Evolutionary conservation across 2,113 vertebrate species (phyloP).

Genomic region (Burhinus oedicnemus): DNA sequence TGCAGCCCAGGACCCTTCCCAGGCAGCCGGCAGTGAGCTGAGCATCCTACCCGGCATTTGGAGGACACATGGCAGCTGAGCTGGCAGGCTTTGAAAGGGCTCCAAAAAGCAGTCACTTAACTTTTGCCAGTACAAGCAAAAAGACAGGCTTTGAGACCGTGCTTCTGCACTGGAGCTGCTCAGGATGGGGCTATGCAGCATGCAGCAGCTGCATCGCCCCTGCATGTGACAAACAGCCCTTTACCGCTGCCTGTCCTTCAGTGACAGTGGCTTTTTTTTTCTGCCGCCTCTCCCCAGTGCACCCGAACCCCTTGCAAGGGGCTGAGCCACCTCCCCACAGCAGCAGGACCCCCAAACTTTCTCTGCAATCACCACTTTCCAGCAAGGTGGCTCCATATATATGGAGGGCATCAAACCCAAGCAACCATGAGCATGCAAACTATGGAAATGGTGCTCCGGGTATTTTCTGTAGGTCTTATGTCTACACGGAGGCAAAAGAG

Average conservation of each 20-base stretch:
- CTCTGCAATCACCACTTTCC: not conserved
- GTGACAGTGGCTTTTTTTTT: not conserved
- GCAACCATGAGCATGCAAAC: rapidly evolving
- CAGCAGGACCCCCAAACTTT: rapidly evolving
- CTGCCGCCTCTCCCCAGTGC: not conserved
- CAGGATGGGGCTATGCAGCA: rapidly evolving
- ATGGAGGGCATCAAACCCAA: not conserved
- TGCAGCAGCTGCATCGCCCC: not conserved
- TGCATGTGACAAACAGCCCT: not conserved
- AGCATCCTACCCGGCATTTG: not conserved
- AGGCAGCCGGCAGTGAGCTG: not conserved
- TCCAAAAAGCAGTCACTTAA: not conserved
- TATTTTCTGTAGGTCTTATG: not conserved
- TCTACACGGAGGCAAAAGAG: rapidly evolving
- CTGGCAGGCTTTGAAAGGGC: not conserved
- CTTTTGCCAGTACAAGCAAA: not conserved
- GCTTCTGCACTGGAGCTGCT: not conserved
- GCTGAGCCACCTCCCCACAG: rapidly evolving
- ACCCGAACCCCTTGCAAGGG: not conserved
- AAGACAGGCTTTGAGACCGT: rapidly evolving
- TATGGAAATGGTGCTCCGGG: not conserved
- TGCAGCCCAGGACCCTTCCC: not conserved
- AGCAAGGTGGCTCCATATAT: not conserved
- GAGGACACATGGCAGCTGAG: not conserved
- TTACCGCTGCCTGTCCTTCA: rapidly evolving